A percentile compares a stretch with the other conserved stretches of the same genome.
phyloP scores from a whole-genome alignment of 2,797 vertebrate genomes.

The Helarctos malayanus region DNA sequence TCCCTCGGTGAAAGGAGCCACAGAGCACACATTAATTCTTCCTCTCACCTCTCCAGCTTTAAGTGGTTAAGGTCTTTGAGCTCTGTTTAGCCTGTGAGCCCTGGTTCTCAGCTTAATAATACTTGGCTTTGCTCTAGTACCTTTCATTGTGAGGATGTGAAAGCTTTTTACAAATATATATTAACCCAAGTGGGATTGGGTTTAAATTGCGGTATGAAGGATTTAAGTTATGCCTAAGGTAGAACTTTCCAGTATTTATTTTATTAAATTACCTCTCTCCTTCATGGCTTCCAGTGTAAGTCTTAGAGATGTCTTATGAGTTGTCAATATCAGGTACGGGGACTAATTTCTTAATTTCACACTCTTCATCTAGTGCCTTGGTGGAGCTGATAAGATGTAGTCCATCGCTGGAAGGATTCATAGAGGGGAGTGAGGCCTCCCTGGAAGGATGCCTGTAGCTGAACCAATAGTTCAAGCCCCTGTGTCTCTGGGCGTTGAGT shows the following conservation, averaged over 20 bases:
- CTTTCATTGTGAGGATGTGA: slow-evolving; percentile 73
- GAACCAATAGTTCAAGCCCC: neutral
- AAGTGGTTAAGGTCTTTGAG: slow-evolving; percentile 85
- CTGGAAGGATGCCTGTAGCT: slow-evolving; percentile 19
- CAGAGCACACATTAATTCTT: slow-evolving; percentile 81
- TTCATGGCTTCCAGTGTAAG: slow-evolving; percentile 5
- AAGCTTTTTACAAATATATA: slow-evolving; percentile 76
- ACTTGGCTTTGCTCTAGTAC: slow-evolving; percentile 84
- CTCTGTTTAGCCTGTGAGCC: slow-evolving; percentile 83
- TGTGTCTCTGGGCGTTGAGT: slow-evolving; percentile 1
- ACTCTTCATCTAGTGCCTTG: slow-evolving; percentile 36
- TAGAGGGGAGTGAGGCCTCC: neutral
- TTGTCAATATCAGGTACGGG: slow-evolving; percentile 18
- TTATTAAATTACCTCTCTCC: slow-evolving; percentile 34
- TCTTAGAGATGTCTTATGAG: neutral
- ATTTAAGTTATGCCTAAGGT: slow-evolving; percentile 65
- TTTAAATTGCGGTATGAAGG: slow-evolving; percentile 56
- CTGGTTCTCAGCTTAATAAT: slow-evolving; percentile 81
- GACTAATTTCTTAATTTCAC: slow-evolving; percentile 62
- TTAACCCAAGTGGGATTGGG: slow-evolving; percentile 72
- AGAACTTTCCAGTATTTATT: slow-evolving; percentile 72
- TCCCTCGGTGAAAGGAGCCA: slow-evolving; percentile 79
- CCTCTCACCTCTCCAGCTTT: slow-evolving; percentile 80
- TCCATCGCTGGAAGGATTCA: slow-evolving; percentile 8
- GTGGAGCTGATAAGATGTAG: slow-evolving; percentile 27